A percentile compares a stretch with the other conserved stretches of the same genome.
phyloP scores from a whole-genome alignment of 2,797 vertebrate genomes.

The Onychomys leucogaster region DNA sequence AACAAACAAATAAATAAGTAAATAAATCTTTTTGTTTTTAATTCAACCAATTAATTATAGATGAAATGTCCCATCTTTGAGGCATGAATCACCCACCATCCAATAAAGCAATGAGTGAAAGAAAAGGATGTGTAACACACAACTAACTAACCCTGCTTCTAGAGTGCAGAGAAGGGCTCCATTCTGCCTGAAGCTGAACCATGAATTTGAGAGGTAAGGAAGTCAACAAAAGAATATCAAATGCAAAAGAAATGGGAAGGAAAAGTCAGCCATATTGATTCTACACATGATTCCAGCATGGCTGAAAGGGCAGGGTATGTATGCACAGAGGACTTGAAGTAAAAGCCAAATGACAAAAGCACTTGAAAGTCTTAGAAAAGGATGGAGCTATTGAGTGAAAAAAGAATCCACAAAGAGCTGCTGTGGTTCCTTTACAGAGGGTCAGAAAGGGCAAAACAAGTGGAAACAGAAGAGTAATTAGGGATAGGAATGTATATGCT shows the following conservation, averaged over 20 bases:
- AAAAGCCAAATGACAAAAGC: conserved; percentile 51
- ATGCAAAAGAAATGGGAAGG: background rate
- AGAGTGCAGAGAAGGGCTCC: background rate
- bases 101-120: background rate
- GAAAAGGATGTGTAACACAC: background rate
- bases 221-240: conserved; percentile 29
- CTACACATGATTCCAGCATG: background rate
- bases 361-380: conserved; percentile 19
- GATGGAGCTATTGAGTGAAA: background rate
- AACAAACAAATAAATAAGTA: background rate
- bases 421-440: conserved; percentile 14
- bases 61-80: background rate
- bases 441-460: conserved; percentile 29
- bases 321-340: background rate
- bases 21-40: background rate
- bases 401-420: conserved; percentile 12
- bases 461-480: background rate
- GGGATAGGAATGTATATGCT: background rate
- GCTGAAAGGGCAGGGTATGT: background rate
- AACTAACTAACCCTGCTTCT: background rate
- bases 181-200: background rate
- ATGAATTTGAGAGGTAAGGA: conserved; percentile 16
- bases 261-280: background rate
- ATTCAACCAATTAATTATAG: background rate
- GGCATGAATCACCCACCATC: background rate